Base-by-base conservation (phyloP, 1,140 invertebrate species). In the Branchinecta lindahli region DNA sequence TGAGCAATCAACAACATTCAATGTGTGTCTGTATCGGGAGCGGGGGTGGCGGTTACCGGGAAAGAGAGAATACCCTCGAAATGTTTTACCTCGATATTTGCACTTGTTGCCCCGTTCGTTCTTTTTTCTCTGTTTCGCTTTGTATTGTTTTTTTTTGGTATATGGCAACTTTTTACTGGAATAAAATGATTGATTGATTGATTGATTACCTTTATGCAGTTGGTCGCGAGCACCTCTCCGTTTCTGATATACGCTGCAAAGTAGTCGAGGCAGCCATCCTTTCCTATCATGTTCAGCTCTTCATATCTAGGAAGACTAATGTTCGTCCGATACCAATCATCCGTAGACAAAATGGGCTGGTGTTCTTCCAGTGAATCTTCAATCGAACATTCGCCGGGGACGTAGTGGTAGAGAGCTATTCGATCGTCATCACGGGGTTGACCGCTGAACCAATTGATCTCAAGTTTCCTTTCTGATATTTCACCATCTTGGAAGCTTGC, bases 141-240 rank as follows among this genome's bases (percentile, higher is more conserved):
- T n/a, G n/a, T n/a, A n/a, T n/a, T n/a, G n/a, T n/a, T n/a, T n/a
- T n/a, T n/a, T n/a, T n/a, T n/a, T n/a, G n/a, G n/a, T n/a, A n/a
- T n/a, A n/a, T n/a, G n/a, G n/a, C n/a, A n/a, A n/a, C n/a, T n/a
- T n/a, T n/a, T n/a, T n/a, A n/a, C n/a, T n/a, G n/a, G n/a, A n/a
- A n/a, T n/a, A n/a, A n/a, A n/a, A n/a, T n/a, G n/a, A n/a, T n/a
- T n/a, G n/a, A n/a, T n/a, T n/a, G n/a, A n/a, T n/a, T n/a, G n/a
- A n/a, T n/a, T n/a, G n/a, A 9, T 52, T 52, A 52, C 52, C 52
- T 61, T 61, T 61, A 61, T 61, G 52, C 52, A 61, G 18, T 61
- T 6, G 52, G 52, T 61, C 12, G 52, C 52, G 1, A 61, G 12
- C 12, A 61, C 18, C 12, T 15, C 52, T 15, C 18, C 18, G 6